phyloP scores from a whole-genome alignment of 2,797 vertebrate species.

The Neomorphus geoffroyi region DNA sequence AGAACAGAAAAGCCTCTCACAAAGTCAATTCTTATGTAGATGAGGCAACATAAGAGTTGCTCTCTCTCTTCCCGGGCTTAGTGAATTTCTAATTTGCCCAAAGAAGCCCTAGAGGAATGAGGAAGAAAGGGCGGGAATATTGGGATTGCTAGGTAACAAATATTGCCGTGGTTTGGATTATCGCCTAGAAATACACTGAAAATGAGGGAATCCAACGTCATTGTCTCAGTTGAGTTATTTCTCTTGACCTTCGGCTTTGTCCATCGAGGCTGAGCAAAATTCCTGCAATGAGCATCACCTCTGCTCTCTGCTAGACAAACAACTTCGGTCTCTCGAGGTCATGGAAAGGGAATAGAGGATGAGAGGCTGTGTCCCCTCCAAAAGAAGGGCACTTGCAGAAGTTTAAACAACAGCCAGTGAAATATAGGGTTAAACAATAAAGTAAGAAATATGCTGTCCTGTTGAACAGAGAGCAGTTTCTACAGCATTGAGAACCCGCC shows the following conservation, averaged over 20 bases:
- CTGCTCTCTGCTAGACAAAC: background rate
- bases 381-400: background rate
- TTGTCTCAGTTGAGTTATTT: background rate
- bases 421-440: conserved; percentile 42
- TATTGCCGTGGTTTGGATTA: background rate
- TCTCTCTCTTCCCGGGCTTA: background rate
- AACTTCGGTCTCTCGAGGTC: background rate
- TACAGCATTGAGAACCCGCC: conserved; percentile 42
- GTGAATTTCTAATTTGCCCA: conserved; percentile 43
- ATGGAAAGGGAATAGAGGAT: background rate
- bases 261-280: conserved; percentile 14
- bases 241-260: conserved; percentile 3
- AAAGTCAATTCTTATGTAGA: conserved; percentile 71
- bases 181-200: background rate
- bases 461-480: conserved; percentile 23
- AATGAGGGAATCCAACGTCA: background rate
- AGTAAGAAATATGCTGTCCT: conserved; percentile 23
- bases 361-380: background rate
- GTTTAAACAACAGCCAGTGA: conserved; percentile 47
- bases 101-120: background rate
- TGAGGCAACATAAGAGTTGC: conserved; percentile 40
- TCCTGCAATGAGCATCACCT: background rate
- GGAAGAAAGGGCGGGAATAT: background rate
- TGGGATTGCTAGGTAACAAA: background rate
- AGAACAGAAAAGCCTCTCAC: conserved; percentile 44